phyloP scores from a whole-genome alignment of 2,888 invertebrate genomes.

The Andrena bicolor region DNA sequence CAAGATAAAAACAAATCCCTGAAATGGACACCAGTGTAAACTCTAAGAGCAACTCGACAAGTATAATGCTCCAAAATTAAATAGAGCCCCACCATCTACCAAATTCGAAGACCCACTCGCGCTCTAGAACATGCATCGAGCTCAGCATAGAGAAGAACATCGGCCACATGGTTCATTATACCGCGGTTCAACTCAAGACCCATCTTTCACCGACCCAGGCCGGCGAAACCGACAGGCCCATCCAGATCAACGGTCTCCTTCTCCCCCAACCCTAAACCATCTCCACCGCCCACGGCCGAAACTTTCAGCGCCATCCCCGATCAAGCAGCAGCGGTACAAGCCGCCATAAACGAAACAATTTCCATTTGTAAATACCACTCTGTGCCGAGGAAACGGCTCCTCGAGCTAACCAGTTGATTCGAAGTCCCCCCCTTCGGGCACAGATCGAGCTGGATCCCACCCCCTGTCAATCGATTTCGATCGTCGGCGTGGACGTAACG shows the following conservation, averaged over 20 bases:
- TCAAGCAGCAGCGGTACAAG: neutral
- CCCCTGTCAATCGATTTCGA: conserved; percentile 54
- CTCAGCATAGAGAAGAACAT: neutral
- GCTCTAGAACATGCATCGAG: neutral
- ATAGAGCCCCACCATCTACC: neutral
- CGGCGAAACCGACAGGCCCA: conserved; percentile 9
- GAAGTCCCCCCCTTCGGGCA: neutral
- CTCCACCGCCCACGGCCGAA: neutral
- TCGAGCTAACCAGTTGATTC: conserved; percentile 35
- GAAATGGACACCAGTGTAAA: too few relatives aligned
- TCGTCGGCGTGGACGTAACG: conserved; percentile 21
- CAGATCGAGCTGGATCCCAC: conserved; percentile 22
- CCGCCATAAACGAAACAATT: neutral
- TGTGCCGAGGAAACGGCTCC: neutral
- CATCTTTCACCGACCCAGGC: neutral
- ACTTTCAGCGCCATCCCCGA: neutral
- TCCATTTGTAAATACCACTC: neutral
- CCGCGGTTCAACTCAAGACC: neutral
- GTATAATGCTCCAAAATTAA: too few relatives aligned
- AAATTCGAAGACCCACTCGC: neutral
- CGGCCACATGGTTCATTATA: conserved; percentile 13
- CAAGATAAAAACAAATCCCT: too few relatives aligned
- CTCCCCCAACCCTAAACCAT: neutral
- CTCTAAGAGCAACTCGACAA: too few relatives aligned
- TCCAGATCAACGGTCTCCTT: neutral